phyloP scores from a whole-genome alignment of 2,113 vertebrate genomes.

The Panthera uncia region DNA sequence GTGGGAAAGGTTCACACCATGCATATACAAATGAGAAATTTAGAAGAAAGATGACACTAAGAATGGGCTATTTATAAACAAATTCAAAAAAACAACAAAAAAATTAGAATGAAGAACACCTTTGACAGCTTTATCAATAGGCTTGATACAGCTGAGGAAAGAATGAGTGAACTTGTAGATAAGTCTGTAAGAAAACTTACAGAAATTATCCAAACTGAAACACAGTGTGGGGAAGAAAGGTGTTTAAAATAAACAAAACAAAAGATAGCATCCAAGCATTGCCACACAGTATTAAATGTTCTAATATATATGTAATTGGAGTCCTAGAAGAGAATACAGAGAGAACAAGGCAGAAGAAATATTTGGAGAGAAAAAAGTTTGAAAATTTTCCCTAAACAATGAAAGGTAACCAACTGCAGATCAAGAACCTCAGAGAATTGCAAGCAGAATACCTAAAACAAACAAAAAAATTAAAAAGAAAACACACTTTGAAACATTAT shows the following conservation, averaged over 20 bases:
- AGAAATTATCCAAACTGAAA: not conserved
- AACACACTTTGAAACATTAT: not conserved
- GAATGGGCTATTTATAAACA: not conserved
- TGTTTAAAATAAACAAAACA: not conserved
- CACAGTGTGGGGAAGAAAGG: not conserved
- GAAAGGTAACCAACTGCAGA: not conserved
- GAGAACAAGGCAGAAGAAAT: not conserved
- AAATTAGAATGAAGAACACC: not conserved
- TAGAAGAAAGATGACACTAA: not conserved
- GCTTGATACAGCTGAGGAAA: not conserved
- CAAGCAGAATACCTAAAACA: not conserved
- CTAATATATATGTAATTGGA: not conserved
- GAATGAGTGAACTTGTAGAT: not conserved
- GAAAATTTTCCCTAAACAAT: not conserved
- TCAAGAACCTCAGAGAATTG: not conserved
- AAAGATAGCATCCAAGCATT: not conserved
- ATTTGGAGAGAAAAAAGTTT: not conserved
- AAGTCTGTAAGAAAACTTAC: not conserved
- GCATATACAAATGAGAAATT: not conserved
- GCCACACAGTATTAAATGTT: not conserved
- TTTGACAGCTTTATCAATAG: conserved; percentile 5
- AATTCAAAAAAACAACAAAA: not conserved
- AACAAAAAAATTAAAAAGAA: not conserved
- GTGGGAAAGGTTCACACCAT: not conserved
- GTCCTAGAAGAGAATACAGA: not conserved